Base-by-base conservation (phyloP, 1,140 invertebrate genomes). In the Scaptomyza pallida region DNA sequence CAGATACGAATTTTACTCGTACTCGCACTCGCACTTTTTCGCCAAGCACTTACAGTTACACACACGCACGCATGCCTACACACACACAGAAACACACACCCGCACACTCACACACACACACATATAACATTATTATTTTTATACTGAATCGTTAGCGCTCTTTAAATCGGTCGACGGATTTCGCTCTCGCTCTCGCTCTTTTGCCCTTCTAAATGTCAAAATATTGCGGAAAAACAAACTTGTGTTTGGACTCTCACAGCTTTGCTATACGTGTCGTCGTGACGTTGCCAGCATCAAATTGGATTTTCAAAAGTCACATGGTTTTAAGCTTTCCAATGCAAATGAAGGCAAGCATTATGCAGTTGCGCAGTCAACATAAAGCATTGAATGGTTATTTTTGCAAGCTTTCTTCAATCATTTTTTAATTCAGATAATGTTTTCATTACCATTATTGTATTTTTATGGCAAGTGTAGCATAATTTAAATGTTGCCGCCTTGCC, bases 141-240 rank as follows among this genome's bases (percentile, higher is more conserved):
- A n/a, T n/a, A 74, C 47, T 72, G 12, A 41, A 41, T 57, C 44
- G 44, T 51, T 37, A 26, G 15, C 47, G 21, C 47, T 44, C 21
- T 51, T 16, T 13, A 9, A n/a, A 9, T 55, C 16, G 9, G 15
- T 44, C 10, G 17, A 44, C 30, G 35, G 13, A 16, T 62, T 33
- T 33, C 48, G 3, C 51, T 33, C 59, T 57, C 23, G 1, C 23
- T 26, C 16, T 33, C 16, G 13, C 43, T 80, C 73, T 80, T 80
- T 88, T 85, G 82, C 82, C 81, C 81, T 85, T 85, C 77, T 77
- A 81, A 85, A 86, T 85, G 81, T 86, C 81, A 86, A 86, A 86
- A 88, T 86, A 81, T 78, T 86, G 77, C 82, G 76, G 70, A 78
- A 77, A 81, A 62, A 59, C 40, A 41, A 50, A 50, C 43, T 48